Evolutionary conservation across 2,797 vertebrate genomes (phyloP).

Genomic region (Intellagama lesueurii): DNA sequence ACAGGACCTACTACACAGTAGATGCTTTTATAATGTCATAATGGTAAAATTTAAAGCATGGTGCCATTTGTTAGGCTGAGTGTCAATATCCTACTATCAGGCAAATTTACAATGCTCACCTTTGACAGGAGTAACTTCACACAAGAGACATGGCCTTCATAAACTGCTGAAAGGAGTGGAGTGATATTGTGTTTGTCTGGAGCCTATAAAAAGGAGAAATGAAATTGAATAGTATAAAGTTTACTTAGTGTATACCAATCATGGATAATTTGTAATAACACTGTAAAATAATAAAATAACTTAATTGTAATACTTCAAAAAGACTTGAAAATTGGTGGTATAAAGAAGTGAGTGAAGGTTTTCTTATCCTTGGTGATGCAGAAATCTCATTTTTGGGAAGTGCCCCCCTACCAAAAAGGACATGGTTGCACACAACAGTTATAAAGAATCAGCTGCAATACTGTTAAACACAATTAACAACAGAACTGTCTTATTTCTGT

Average conservation of each 20-base stretch:
- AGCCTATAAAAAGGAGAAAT: constrained; percentile 81
- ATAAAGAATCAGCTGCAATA: background rate
- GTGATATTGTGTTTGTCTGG: constrained; percentile 92
- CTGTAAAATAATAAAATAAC: background rate
- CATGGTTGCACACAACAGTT: background rate
- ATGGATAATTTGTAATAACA: background rate
- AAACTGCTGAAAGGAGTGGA: constrained; percentile 91
- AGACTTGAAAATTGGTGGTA: background rate
- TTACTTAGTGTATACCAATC: background rate
- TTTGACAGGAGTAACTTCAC: constrained; percentile 95
- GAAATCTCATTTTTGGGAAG: background rate
- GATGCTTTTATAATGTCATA: background rate
- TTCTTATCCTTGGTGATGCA: background rate
- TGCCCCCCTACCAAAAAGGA: background rate
- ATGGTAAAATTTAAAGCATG: background rate
- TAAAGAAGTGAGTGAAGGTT: background rate
- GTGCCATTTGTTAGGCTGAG: background rate
- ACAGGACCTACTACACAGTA: background rate
- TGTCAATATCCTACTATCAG: background rate
- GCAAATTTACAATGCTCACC: constrained; percentile 79
- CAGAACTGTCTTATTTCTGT: background rate
- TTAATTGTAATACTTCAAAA: background rate
- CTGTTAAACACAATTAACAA: background rate
- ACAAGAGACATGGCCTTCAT: constrained; percentile 88
- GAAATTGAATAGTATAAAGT: background rate